These are phyloP conservation scores for Rosalia funebris DNA, from an alignment of 2,888 invertebrate genomes.

Conservation along the genomic window DNA sequence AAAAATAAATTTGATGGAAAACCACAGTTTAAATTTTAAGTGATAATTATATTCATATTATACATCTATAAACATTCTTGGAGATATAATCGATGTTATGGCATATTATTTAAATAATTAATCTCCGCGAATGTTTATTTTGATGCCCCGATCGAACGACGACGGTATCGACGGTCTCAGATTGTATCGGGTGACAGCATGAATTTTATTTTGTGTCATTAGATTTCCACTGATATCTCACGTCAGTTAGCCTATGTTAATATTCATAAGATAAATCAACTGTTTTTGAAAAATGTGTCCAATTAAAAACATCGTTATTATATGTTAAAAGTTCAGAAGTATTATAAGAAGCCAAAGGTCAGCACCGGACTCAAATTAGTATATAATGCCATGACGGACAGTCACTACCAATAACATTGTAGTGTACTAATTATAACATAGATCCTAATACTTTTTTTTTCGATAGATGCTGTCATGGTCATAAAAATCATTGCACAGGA, in stretches of 20 bases:
- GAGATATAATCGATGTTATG: slow-evolving; percentile 23
- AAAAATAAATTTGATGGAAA: slow-evolving; percentile 21
- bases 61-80: slow-evolving; percentile 25
- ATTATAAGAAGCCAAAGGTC: too few relatives aligned
- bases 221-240: slow-evolving; percentile 13
- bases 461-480: too few relatives aligned
- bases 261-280: neutral
- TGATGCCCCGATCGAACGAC: slow-evolving; percentile 10
- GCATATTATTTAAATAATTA: slow-evolving; percentile 26
- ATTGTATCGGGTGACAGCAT: slow-evolving; percentile 23
- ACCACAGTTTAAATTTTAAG: slow-evolving; percentile 15
- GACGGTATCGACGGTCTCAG: slow-evolving; percentile 19
- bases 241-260: slow-evolving; percentile 3
- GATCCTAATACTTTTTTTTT: too few relatives aligned
- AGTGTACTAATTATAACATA: too few relatives aligned
- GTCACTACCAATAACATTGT: too few relatives aligned
- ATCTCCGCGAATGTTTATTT: slow-evolving; percentile 20
- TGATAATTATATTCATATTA: slow-evolving; percentile 25
- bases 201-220: slow-evolving; percentile 27
- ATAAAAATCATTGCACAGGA: too few relatives aligned
- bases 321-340: too few relatives aligned
- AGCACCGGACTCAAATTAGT: neutral
- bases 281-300: neutral
- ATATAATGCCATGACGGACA: too few relatives aligned
- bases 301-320: neutral